These are phyloP conservation scores for Psittacula cyanocephala DNA, from an alignment of 2,113 vertebrate species.

Conservation along the genomic window DNA sequence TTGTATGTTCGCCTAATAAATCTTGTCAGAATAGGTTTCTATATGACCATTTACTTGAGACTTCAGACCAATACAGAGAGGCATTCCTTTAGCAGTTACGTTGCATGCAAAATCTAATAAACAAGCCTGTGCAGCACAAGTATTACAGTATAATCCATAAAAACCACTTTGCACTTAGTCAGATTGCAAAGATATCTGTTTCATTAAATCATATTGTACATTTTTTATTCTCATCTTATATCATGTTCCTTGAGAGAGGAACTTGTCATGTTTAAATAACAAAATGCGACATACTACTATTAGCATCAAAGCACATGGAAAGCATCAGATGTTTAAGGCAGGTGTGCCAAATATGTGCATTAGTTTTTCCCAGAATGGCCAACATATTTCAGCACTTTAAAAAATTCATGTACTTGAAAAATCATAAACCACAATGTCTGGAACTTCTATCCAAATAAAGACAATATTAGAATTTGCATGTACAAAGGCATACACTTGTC, in stretches of 20 bases:
- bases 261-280: neutral
- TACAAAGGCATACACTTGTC: neutral
- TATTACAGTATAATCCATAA: neutral
- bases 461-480: neutral
- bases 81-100: neutral
- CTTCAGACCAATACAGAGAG: neutral
- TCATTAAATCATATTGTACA: neutral
- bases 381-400: neutral
- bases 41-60: neutral
- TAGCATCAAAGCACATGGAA: neutral
- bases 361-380: neutral
- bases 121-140: neutral
- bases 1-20: neutral
- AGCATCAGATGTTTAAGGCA: neutral
- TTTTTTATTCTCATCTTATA: neutral
- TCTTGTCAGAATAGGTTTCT: neutral
- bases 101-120: neutral
- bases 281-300: neutral
- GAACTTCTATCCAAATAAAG: neutral
- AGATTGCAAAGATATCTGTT: neutral
- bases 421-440: neutral
- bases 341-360: neutral
- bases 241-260: neutral
- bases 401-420: neutral
- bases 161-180: neutral